Evolutionary conservation across 2,888 invertebrate genomes (phyloP).

Genomic region (Hypolimnas misippus): DNA sequence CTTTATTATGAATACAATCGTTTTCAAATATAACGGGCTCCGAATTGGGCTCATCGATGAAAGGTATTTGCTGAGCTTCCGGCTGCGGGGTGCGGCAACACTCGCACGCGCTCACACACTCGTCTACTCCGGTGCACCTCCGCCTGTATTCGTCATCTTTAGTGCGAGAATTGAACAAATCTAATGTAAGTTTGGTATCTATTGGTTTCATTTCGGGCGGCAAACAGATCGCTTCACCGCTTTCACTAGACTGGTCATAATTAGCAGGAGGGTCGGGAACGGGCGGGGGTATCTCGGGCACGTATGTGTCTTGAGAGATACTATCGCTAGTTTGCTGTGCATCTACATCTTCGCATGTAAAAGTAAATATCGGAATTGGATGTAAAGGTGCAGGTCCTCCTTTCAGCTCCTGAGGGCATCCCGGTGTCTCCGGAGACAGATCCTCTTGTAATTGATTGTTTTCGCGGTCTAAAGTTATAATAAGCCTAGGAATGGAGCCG

Average conservation of each 20-base stretch:
- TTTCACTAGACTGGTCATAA: slow-evolving; percentile 66
- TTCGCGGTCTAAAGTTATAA: slow-evolving; percentile 72
- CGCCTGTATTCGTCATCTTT: slow-evolving; percentile 58
- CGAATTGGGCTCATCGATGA: slow-evolving; percentile 74
- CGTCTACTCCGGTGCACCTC: slow-evolving; percentile 68
- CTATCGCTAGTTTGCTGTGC: slow-evolving; percentile 53
- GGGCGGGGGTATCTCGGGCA: slow-evolving; percentile 56
- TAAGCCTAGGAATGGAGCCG: slow-evolving; percentile 74
- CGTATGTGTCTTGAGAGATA: slow-evolving; percentile 49
- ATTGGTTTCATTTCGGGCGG: slow-evolving; percentile 76
- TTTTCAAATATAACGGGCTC: slow-evolving; percentile 78
- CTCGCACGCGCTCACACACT: slow-evolving; percentile 76
- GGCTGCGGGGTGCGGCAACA: slow-evolving; percentile 78
- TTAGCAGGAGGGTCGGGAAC: slow-evolving; percentile 58
- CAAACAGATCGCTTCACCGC: slow-evolving; percentile 60
- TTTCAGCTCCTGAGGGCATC: slow-evolving; percentile 65
- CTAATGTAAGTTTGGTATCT: slow-evolving; percentile 69
- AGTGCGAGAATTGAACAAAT: slow-evolving; percentile 60
- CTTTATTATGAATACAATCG: slow-evolving; percentile 58
- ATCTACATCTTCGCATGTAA: slow-evolving; percentile 76
- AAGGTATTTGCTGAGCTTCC: slow-evolving; percentile 72
- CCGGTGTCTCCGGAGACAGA: slow-evolving; percentile 70
- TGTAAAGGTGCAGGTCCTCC: slow-evolving; percentile 50
- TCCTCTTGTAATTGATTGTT: slow-evolving; percentile 71
- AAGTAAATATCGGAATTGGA: slow-evolving; percentile 73